phyloP scores from a whole-genome alignment of 1,140 invertebrate species.

The Lethrus apterus region DNA sequence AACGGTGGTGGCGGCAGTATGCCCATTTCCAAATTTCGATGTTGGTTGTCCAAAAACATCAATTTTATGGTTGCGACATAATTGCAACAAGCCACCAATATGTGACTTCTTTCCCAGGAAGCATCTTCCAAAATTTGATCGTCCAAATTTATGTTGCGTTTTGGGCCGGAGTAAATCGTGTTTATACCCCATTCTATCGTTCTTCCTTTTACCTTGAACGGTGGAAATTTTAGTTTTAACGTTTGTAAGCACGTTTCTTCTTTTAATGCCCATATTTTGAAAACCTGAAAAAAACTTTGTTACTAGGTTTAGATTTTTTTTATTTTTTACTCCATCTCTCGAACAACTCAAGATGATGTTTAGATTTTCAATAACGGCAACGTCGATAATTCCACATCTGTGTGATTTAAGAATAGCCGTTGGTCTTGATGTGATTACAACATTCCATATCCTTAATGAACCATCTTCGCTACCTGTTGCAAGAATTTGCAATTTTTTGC shows the following conservation, averaged over 20 bases:
- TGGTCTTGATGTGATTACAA: constrained; percentile 35
- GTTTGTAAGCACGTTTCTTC: constrained; percentile 47
- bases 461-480: constrained; percentile 45
- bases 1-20: constrained; percentile 36
- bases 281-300: constrained; percentile 30
- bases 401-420: constrained; percentile 34
- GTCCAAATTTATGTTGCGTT: constrained; percentile 14
- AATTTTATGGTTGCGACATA: constrained; percentile 33
- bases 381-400: constrained; percentile 40
- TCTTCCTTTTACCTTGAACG: constrained; percentile 45
- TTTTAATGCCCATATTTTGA: constrained; percentile 49
- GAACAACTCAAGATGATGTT: constrained; percentile 43
- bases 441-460: constrained; percentile 45
- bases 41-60: constrained; percentile 24
- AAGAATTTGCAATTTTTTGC: constrained; percentile 39
- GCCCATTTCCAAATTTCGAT: constrained; percentile 20
- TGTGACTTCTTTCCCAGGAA: constrained; percentile 34
- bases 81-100: constrained; percentile 43
- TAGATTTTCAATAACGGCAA: constrained; percentile 39
- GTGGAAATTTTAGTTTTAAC: constrained; percentile 45
- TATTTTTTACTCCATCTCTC: constrained; percentile 44
- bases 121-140: not conserved
- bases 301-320: no score
- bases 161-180: constrained; percentile 46
- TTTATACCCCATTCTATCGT: constrained; percentile 46